Evolutionary conservation across 2,113 vertebrate species (phyloP).

Genomic region (Pelodiscus sinensis): DNA sequence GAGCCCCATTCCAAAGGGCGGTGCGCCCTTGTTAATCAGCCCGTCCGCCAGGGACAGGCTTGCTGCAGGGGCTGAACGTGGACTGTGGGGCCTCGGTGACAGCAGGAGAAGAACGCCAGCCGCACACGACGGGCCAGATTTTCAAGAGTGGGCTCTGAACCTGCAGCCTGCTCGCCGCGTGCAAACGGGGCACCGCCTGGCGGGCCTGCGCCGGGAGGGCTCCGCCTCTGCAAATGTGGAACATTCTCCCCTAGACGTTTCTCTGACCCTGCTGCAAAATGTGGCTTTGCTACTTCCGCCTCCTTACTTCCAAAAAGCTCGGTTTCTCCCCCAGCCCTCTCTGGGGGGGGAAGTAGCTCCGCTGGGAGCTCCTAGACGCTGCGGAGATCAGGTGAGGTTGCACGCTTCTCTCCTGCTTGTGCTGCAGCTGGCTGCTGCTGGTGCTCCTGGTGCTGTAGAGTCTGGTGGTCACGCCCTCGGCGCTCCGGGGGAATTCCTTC

Average conservation of each 20-base stretch:
- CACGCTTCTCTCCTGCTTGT: constrained; percentile 86
- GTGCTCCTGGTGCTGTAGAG: constrained; percentile 85
- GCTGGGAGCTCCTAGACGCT: constrained; percentile 80
- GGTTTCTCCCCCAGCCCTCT: constrained; percentile 82
- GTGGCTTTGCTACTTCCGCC: constrained; percentile 74
- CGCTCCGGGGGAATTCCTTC: constrained; percentile 87
- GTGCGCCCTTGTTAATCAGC: neutral
- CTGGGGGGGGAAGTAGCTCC: constrained; percentile 83
- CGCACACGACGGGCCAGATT: neutral
- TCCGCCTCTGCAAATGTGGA: constrained; percentile 26
- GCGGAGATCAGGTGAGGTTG: constrained; percentile 78
- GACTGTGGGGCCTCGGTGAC: neutral
- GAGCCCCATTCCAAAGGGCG: neutral
- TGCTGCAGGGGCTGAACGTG: neutral
- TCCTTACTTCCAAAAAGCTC: constrained; percentile 86
- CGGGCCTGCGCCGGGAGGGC: neutral
- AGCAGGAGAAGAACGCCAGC: neutral
- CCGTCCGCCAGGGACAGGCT: neutral
- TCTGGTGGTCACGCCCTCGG: constrained; percentile 77
- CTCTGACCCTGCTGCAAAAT: constrained; percentile 44
- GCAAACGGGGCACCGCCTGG: constrained; percentile 27
- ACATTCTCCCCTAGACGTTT: constrained; percentile 52
- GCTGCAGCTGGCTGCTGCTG: constrained; percentile 82
- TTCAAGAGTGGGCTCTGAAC: neutral
- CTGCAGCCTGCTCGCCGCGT: neutral